Evolutionary conservation across 2,113 vertebrate species (phyloP).

Genomic region (Ictalurus furcatus): DNA sequence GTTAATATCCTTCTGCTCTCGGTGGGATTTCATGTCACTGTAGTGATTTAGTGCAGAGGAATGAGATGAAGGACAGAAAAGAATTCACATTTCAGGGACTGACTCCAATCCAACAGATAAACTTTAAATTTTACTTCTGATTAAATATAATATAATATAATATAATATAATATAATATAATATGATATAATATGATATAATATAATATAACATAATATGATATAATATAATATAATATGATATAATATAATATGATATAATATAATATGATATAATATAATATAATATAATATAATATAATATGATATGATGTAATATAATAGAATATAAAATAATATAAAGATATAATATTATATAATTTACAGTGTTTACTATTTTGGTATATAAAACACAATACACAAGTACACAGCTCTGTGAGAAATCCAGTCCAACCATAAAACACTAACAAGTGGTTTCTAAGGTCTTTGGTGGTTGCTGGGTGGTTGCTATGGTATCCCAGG

Average conservation of each 20-base stretch:
- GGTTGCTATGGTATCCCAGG: background rate
- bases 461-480: background rate
- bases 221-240: too few relatives aligned
- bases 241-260: too few relatives aligned
- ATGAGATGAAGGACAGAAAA: background rate
- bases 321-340: background rate
- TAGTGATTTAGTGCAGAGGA: background rate
- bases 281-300: too few relatives aligned
- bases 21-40: background rate
- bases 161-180: background rate
- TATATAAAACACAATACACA: background rate
- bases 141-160: background rate
- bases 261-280: too few relatives aligned
- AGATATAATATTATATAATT: background rate
- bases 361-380: background rate
- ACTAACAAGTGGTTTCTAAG: background rate
- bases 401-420: background rate
- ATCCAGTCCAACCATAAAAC: background rate
- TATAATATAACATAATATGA: too few relatives aligned
- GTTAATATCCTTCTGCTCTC: conserved; percentile 5
- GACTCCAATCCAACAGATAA: background rate
- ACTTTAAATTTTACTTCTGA: too few relatives aligned
- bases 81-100: background rate
- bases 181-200: background rate
- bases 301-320: too few relatives aligned